Evolutionary conservation across 2,888 invertebrate genomes (phyloP).

Genomic region (Nomada goodeniana): DNA sequence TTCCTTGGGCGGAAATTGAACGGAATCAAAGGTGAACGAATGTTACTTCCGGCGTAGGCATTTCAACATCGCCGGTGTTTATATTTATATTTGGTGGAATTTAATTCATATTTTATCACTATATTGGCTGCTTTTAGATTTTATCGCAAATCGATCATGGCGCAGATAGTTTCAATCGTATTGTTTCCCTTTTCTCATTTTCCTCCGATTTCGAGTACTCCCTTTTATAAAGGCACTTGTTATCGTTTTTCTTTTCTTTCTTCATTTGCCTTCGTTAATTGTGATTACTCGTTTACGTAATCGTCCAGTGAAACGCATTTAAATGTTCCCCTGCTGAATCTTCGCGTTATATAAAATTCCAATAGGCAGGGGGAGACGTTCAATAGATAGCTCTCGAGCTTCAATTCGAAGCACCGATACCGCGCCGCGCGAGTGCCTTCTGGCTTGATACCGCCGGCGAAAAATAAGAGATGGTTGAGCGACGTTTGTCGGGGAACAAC

Average conservation of each 20-base stretch:
- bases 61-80: not conserved
- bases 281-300: constrained; percentile 4
- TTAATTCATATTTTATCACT: too few relatives aligned
- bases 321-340: constrained; percentile 8
- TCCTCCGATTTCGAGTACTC: not conserved
- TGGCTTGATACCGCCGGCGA: not conserved
- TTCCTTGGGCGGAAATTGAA: not conserved
- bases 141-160: too few relatives aligned
- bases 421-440: not conserved
- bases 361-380: not conserved
- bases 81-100: not conserved
- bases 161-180: not conserved
- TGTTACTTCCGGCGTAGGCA: not conserved
- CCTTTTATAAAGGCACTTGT: too few relatives aligned
- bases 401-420: constrained; percentile 10
- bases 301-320: not conserved
- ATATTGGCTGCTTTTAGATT: too few relatives aligned
- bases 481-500: constrained; percentile 26
- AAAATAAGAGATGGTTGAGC: not conserved
- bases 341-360: constrained; percentile 20
- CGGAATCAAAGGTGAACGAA: not conserved
- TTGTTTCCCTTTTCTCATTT: not conserved
- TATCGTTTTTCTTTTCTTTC: not conserved
- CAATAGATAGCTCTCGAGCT: constrained; percentile 9
- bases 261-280: constrained; percentile 3